Base-by-base conservation (phyloP, 1,140 invertebrate species). In the Neodiprion lecontei region DNA sequence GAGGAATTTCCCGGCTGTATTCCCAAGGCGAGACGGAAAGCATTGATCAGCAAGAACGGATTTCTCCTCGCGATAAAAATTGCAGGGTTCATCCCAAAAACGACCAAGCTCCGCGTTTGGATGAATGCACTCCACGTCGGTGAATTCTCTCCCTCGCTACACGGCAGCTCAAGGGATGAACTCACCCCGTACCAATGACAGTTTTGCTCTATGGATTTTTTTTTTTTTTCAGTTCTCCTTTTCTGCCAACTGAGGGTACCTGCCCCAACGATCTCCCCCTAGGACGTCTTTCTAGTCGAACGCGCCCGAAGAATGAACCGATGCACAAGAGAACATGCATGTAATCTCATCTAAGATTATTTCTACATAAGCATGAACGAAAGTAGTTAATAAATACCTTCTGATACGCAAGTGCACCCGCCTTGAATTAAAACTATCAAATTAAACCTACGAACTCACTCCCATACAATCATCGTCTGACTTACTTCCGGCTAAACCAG, bases 261-360 rank as follows among this genome's bases (percentile, higher is more conserved):
- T 86, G 85, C 84, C 83, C 83, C 76, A 76, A 72, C 72, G 77
- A 72, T 78, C 73, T 80, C 77, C 81, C 82, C 79, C 79, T 72
- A 77, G 82, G 81, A 79, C 77, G 80, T 87, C 85, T 82, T 87
- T 84, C 80, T 85, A 76, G 79, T 69, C 80, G 84, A 84, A 88
- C 87, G 86, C 87, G 79, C 74, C n/a, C 73, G 69, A 72, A 85
- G 79, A 88, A 88, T 88, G 78, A 79, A 80, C 79, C 79, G 68
- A 74, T 70, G 48, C 61, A 61, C 53, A 61, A 61, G 53, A 61
- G 53, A 61, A 61, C 53, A 61, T 61, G 53, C 53, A 61, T 61
- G 53, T 61, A 61, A 61, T 61, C 53, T 61, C 53, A 61, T 61
- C 53, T 61, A 61, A 61, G 53, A 61, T 61, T 61, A 61, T 40